Base-by-base conservation (phyloP, 2,888 invertebrate species). In the Phyto melanocephala region DNA sequence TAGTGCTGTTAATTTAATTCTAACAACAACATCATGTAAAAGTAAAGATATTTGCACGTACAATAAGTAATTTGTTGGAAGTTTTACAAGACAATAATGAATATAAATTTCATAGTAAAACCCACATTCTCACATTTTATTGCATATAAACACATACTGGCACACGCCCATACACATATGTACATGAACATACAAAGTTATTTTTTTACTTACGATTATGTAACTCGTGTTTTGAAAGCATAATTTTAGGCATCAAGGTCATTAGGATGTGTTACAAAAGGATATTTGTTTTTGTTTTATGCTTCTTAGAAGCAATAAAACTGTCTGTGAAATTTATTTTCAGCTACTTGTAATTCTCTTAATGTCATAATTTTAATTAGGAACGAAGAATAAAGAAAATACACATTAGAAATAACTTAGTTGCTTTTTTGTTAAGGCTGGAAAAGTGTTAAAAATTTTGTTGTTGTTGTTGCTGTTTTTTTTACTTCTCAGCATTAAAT, bases 181-280 rank as follows among this genome's bases (percentile, higher is more conserved):
- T 6, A 56, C n/a, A 15, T n/a, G 15, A n/a, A 17, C 24, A 47
- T 37, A 37, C 37, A 47, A 35, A 58, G 13, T 47, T 13, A 13
- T 45, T 58, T 40, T 50, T n/a, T 28, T 28, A 28, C 28, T n/a
- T n/a, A n/a, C n/a, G n/a, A n/a, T n/a, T n/a, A n/a, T n/a, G n/a
- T n/a, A 54, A 56, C 40, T 68, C n/a, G 40, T 60, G 50, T 70
- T 63, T 56, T 10, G 10, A 50, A 79, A 52, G 42, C 52, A 58
- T 54, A 80, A 80, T 65, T 58, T 70, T 70, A 79, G 62, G 67
- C 72, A 47, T 71, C 82, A 82, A 82, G 82, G 82, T 82, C 82
- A 72, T 82, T 76, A 82, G 28, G 47, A 67, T 82, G 75, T 54
- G 52, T 40, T 13, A 63, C 65, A 75, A 58, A 74, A 79, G 75